Conservation (phyloP, 2,797 vertebrate species). For the Ficedula albicollis region DNA sequence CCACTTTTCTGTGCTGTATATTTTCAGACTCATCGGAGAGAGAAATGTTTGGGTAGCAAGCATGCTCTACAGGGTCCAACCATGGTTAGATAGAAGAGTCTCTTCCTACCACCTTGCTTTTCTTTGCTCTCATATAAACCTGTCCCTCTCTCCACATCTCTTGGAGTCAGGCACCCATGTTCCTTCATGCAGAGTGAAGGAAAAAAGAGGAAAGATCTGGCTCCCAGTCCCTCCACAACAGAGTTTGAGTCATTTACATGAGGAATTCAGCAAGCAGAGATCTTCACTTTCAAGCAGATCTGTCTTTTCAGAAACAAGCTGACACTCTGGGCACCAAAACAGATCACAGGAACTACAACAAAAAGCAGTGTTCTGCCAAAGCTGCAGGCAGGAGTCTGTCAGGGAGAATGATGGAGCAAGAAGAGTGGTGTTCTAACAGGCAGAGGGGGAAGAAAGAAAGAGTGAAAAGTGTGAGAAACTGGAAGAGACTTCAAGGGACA, state of each 20-base stretch:
- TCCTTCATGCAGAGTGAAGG: neutral
- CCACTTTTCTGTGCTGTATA: neutral
- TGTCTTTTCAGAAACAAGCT: neutral
- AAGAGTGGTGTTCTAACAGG: neutral
- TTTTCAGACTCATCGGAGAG: neutral
- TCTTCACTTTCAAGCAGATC: neutral
- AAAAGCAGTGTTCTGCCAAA: neutral
- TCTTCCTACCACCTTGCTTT: neutral
- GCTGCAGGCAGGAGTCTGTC: neutral
- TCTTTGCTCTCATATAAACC: neutral
- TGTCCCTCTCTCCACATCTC: neutral
- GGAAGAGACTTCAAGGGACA: neutral
- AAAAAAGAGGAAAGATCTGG: neutral
- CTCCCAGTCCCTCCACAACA: neutral
- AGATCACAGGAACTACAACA: neutral
- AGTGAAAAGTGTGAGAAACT: neutral
- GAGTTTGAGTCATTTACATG: neutral
- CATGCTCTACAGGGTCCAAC: neutral
- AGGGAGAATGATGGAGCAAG: neutral
- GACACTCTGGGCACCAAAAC: neutral
- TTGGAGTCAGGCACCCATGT: neutral
- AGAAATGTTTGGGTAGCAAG: neutral
- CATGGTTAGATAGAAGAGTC: neutral
- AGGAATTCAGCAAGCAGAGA: neutral
- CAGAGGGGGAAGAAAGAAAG: neutral